phyloP scores from a whole-genome alignment of 2,888 invertebrate species.

The Proisotoma minuta region DNA sequence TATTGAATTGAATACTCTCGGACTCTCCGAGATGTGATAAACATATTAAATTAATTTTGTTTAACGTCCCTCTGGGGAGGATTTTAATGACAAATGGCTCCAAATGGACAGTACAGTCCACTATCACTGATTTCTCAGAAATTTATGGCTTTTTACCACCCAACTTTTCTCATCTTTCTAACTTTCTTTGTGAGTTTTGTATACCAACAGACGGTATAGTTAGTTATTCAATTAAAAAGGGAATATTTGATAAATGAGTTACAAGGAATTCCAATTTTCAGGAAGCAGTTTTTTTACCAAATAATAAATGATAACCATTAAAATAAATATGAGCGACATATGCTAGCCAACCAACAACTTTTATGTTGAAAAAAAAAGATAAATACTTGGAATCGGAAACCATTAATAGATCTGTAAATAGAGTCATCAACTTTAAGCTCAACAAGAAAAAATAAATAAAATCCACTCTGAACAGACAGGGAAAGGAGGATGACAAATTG shows the following conservation, averaged over 20 bases:
- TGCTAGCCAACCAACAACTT: neutral
- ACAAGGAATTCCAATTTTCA: neutral
- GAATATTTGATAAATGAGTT: slow-evolving; percentile 1
- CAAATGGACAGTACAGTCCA: slow-evolving; percentile 8
- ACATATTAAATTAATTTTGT: slow-evolving; percentile 14
- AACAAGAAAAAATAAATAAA: no score
- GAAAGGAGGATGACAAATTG: slow-evolving; percentile 10
- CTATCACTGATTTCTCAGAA: slow-evolving; percentile 9
- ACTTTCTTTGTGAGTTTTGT: neutral
- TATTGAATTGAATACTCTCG: no score
- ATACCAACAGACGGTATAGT: neutral
- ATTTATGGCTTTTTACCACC: slow-evolving; percentile 10
- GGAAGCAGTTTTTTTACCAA: neutral
- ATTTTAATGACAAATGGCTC: slow-evolving; percentile 17
- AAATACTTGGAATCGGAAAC: neutral
- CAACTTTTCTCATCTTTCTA: neutral
- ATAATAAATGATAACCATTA: no score
- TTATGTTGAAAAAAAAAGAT: no score
- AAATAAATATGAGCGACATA: slow-evolving; percentile 6
- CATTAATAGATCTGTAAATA: slow-evolving; percentile 6
- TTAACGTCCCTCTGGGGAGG: slow-evolving; percentile 17
- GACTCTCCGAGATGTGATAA: slow-evolving; percentile 4
- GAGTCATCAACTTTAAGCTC: slow-evolving; percentile 3
- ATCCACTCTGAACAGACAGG: neutral
- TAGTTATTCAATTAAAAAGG: neutral